Evolutionary conservation across 2,888 invertebrate genomes (phyloP).

Genomic region (Amphipyra berbera): DNA sequence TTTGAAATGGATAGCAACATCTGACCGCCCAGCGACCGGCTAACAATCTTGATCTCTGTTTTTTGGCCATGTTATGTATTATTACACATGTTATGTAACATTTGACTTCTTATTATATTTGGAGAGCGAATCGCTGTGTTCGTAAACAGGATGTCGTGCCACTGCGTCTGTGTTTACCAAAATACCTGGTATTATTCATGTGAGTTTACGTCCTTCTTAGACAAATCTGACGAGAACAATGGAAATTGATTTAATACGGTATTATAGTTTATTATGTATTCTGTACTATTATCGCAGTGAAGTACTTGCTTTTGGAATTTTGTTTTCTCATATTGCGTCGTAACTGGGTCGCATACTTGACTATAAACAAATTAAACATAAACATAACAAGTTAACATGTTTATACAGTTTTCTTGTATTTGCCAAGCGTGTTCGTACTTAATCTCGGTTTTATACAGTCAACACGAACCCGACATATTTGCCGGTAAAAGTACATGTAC

Average conservation of each 20-base stretch:
- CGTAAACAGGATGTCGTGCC: conserved; percentile 44
- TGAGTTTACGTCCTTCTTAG: conserved; percentile 10
- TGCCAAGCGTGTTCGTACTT: conserved; percentile 39
- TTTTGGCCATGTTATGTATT: conserved; percentile 45
- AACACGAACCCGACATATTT: conserved; percentile 3
- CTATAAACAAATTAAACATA: conserved; percentile 30
- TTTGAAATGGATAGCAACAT: conserved; percentile 66
- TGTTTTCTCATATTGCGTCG: conserved; percentile 26
- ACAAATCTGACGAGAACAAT: background rate
- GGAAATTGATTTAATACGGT: background rate
- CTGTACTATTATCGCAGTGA: background rate
- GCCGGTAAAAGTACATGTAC: conserved; percentile 33
- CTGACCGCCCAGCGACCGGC: conserved; percentile 56
- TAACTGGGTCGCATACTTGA: conserved; percentile 23
- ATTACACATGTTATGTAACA: conserved; percentile 43
- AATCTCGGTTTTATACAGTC: conserved; percentile 5
- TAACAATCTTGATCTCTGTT: conserved; percentile 72
- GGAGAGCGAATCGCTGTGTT: conserved; percentile 10
- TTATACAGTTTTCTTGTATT: conserved; percentile 45
- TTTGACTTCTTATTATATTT: conserved; percentile 28
- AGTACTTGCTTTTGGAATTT: background rate
- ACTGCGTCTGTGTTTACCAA: conserved; percentile 23
- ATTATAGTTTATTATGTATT: background rate
- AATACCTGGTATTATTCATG: conserved; percentile 17
- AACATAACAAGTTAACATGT: conserved; percentile 32